Percentiles rank a stretch among this genome's conserved stretches.
phyloP scores from a whole-genome alignment of 2,797 vertebrate species.

The Acanthornis magna region DNA sequence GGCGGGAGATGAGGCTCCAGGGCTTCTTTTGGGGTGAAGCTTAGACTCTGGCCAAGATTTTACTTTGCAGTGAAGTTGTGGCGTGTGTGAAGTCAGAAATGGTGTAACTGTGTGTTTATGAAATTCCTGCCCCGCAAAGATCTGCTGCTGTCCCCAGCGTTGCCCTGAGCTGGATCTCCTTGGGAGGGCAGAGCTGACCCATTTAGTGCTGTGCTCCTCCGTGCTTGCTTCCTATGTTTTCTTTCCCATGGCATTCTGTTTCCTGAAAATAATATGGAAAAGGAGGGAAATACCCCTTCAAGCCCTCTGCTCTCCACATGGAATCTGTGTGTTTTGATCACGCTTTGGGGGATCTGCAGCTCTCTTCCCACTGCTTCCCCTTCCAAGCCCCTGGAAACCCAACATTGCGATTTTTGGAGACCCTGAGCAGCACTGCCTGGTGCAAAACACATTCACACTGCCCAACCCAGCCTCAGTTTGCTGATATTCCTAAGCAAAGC shows the following conservation, averaged over 20 bases:
- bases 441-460: rapidly evolving
- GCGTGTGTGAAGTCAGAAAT: not conserved
- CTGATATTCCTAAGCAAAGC: not conserved
- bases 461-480: not conserved
- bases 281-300: not conserved
- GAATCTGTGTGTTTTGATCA: not conserved
- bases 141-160: rapidly evolving
- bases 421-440: rapidly evolving
- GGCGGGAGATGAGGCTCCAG: rapidly evolving
- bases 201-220: rapidly evolving
- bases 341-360: not conserved
- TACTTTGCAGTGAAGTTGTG: rapidly evolving
- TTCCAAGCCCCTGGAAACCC: not conserved
- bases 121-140: not conserved
- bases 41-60: not conserved
- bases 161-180: not conserved
- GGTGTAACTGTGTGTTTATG: not conserved
- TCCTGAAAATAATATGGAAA: not conserved
- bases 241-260: not conserved
- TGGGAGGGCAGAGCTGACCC: not conserved
- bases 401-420: rapidly evolving
- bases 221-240: rapidly evolving
- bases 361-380: not conserved
- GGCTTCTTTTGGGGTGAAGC: not conserved
- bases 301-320: not conserved